Base-by-base conservation (phyloP, 2,113 vertebrate species). In the Neomonachus schauinslandi region DNA sequence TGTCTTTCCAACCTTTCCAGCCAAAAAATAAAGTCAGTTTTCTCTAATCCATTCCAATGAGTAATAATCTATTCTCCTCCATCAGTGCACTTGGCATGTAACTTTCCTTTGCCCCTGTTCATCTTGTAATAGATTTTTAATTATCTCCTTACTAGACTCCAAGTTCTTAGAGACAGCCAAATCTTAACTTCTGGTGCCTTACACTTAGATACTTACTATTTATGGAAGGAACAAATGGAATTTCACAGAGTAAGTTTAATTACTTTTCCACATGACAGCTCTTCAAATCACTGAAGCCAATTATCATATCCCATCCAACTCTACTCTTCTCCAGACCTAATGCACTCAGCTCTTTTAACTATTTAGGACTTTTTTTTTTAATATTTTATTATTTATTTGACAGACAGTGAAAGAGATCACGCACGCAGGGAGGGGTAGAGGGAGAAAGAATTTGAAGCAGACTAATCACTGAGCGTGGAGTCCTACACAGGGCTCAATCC, bases 21-120 rank as follows among this genome's bases (percentile, higher is more conserved):
- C n/a, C 89, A 46, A 89, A 92, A 83, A 61, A 7, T 36, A 76
- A 96, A 89, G 36, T 67, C 92, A 88, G 28, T 71, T n/a, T 92
- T 87, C 83, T 83, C 53, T 80, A 90, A 74, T 74, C 53, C 33
- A 57, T 83, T 79, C 79, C 84, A 95, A 33, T 79, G 51, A 85
- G 61, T 85, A 57, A 24, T 79, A 85, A 77, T 79, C 88, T 82
- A 15, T 51, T 69, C 71, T 84, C 67, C 69, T 76, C 46, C 19
- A 39, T 92, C 53, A n/a, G 42, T n/a, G 28, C 7, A 93, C 33
- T 33, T 12, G 63, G 39, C 83, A 76, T 72, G 15, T 67, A 91
- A 76, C 12, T 81, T 88, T 59, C 21, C 51, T 26, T 71, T 15
- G 53, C 49, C 31, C n/a, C 42, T 31, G 16, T 55, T 71, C 42